Base-by-base conservation (phyloP, 2,888 invertebrate genomes). In the Amphipyra berbera region DNA sequence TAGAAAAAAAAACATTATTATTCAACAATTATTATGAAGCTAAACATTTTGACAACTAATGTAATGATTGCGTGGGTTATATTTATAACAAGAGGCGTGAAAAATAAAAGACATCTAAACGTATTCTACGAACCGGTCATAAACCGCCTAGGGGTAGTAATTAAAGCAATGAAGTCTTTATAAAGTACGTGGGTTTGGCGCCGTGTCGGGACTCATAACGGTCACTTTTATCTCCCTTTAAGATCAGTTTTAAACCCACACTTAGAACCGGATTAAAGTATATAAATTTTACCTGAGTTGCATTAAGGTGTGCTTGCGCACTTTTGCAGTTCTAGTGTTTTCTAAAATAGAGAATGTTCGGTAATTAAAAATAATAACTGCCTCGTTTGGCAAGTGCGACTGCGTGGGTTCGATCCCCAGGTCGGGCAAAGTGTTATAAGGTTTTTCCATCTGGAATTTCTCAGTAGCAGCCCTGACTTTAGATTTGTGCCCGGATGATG, bases 151-250 rank as follows among this genome's bases (percentile, higher is more conserved):
- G 62, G 78, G 79, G 67, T 73, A 56, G 79, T 78, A 82, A 84
- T 84, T 84, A 84, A 75, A 72, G 64, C 78, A 75, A 83, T 83
- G 82, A 82, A 81, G 85, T 65, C 83, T 85, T 83, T 79, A 82
- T 82, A 73, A 72, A 69, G 74, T 78, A 79, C 79, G 82, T 81
- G 79, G 81, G 75, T 73, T 71, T 68, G 75, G 69, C 76, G 73
- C 80, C 61, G 68, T 40, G 60, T 47, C 44, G 49, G 45, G 41
- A 42, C 50, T 40, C 68, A 12, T 71, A 68, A 73, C 71, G 71
- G 71, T 59, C 58, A 46, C 33, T 21, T n/a, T 58, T 72, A 72
- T 72, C 71, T 53, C 0, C 27, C 9, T 68, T 55, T 44, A 15
- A 62, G 69, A 72, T 72, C 71, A 52, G 40, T 47, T 57, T 35